Evolutionary conservation across 1,140 invertebrate species (phyloP).

Genomic region (Apolygus lucorum): DNA sequence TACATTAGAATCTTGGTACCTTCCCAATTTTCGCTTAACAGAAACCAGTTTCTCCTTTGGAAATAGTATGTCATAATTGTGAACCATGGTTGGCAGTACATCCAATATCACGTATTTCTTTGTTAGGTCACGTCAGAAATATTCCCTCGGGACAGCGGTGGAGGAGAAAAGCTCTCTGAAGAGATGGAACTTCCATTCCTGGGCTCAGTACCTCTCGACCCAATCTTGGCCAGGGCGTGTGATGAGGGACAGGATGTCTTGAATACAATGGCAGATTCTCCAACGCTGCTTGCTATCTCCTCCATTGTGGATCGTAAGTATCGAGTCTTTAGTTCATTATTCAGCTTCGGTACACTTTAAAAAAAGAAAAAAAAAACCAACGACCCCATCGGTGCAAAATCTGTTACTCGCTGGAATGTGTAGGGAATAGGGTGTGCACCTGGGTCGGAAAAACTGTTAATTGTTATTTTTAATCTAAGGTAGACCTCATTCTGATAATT

Average conservation of each 20-base stretch:
- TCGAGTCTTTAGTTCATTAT: background rate
- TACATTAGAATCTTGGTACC: too few species aligned
- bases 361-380: background rate
- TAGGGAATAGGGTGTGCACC: too few species aligned
- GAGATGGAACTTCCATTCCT: constrained; percentile 58
- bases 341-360: background rate
- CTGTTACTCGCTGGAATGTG: too few species aligned
- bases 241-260: constrained; percentile 57
- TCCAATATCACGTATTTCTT: too few species aligned
- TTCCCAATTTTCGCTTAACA: too few species aligned
- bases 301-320: background rate
- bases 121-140: constrained; percentile 64
- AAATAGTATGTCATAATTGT: too few species aligned
- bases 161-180: constrained; percentile 51
- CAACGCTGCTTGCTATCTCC: constrained; percentile 42
- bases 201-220: constrained; percentile 73
- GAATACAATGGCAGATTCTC: constrained; percentile 56
- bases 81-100: too few species aligned
- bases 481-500: too few species aligned
- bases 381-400: background rate
- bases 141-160: constrained; percentile 62
- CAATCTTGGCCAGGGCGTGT: constrained; percentile 60
- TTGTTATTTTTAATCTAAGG: too few species aligned
- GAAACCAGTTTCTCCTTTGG: too few species aligned
- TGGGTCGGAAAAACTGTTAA: too few species aligned